These are phyloP conservation scores for Rhizoglyphus robini DNA, from an alignment of 1,140 invertebrate genomes.

Conservation along the genomic window DNA sequence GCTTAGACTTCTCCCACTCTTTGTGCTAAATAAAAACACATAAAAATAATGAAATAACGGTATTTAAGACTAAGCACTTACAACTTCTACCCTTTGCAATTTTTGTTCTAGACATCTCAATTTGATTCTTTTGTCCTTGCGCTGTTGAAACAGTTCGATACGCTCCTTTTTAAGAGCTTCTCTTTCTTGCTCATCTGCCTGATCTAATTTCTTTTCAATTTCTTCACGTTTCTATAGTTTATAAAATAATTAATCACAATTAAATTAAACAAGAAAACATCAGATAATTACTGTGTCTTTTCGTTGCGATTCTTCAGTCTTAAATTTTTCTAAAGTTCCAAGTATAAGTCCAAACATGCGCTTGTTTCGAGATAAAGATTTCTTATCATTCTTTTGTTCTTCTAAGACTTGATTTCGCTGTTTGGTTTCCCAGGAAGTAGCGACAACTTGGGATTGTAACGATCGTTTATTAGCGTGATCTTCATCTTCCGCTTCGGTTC, in stretches of 20 bases:
- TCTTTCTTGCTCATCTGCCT: slow-evolving; percentile 70
- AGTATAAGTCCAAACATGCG: slow-evolving; percentile 88
- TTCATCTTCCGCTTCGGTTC: slow-evolving; percentile 16
- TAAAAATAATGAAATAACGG: slow-evolving; percentile 12
- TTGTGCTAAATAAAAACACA: slow-evolving; percentile 42
- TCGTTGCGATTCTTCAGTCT: slow-evolving; percentile 77
- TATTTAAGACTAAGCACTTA: slow-evolving; percentile 32
- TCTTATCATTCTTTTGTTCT: slow-evolving; percentile 66
- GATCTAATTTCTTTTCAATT: slow-evolving; percentile 84
- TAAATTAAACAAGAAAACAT: neutral
- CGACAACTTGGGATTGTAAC: slow-evolving; percentile 37
- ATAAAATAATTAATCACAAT: slow-evolving; percentile 29
- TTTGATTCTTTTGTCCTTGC: slow-evolving; percentile 71
- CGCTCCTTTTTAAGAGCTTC: slow-evolving; percentile 68
- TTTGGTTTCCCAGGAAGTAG: slow-evolving; percentile 33
- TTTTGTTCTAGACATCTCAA: slow-evolving; percentile 79
- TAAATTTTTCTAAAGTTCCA: slow-evolving; percentile 85
- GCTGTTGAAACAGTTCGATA: slow-evolving; percentile 64
- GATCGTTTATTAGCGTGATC: slow-evolving; percentile 30
- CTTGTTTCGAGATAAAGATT: slow-evolving; percentile 63
- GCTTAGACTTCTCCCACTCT: slow-evolving; percentile 66
- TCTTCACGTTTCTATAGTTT: slow-evolving; percentile 52
- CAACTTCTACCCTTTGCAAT: slow-evolving; percentile 69
- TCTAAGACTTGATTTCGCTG: slow-evolving; percentile 60
- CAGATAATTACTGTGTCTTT: slow-evolving; percentile 45